Evolutionary conservation across 2,113 vertebrate species (phyloP), one percentile per base, ranked within the genome.

Genomic region (Diphyllodes magnificus): DNA sequence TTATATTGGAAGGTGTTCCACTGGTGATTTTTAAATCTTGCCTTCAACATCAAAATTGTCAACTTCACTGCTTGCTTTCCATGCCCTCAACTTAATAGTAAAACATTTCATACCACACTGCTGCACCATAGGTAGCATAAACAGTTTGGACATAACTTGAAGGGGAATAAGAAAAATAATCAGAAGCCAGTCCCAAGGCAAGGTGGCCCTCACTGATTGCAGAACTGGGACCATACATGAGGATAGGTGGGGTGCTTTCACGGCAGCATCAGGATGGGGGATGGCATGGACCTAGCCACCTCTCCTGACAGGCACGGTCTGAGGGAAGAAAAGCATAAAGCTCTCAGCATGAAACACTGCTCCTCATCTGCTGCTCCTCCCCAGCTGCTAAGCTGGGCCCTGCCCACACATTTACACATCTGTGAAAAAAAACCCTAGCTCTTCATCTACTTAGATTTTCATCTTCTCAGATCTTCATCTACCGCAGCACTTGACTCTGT

Each of bases 301-400:
- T 20, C 2, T 79, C 23, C 15, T 53, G 19, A 24, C 19, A 53
- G 24, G 6, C 6, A 15, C 2, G 4, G 10, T 8, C 2, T 24
- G 24, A 71, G 9, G 18, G 7, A 57, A 57, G 13, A 44, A 44
- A 11, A 51, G 12, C 7, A 37, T 14, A 31, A 75, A 65, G 5
- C 15, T 70, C 7, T 17, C 30, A 30, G 35, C 9, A 19, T 0
- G 0, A 4, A 14, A 8, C 2, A 1, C 2, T 81, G 37, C 37
- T 37, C 9, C 37, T 37, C 44, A 57, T 35, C n/a, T 47, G 15
- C 22, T 44, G 10, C 22, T 79, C 7, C 22, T 63, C 23, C 13
- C 45, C 15, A 39, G 33, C 14, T 71, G 10, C 37, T 31, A n/a
- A 51, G 8, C 13, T 50, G n/a, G 69, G 45, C 22, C n/a, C 33